These are phyloP conservation scores for Lysandra coridon DNA, from an alignment of 2,888 invertebrate species.

Conservation along the genomic window DNA sequence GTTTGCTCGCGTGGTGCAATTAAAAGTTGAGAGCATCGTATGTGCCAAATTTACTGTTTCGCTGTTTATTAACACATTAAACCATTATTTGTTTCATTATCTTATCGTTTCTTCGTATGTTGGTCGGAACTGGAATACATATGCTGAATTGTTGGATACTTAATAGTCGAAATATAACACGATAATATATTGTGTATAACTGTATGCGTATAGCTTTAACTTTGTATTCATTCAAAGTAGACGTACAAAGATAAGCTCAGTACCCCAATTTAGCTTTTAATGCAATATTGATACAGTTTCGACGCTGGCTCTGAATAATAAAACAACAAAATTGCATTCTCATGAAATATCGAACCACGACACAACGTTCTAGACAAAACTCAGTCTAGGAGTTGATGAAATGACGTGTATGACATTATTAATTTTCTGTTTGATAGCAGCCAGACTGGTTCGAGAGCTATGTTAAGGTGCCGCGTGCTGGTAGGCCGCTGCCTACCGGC, in stretches of 20 bases:
- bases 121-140: not conserved
- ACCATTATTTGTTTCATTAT: constrained; percentile 5
- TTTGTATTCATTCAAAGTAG: not conserved
- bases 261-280: not conserved
- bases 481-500: too few species aligned
- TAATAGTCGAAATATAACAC: not conserved
- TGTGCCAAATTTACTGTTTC: constrained; percentile 16
- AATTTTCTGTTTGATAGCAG: too few species aligned
- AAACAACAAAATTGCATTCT: too few species aligned
- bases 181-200: not conserved
- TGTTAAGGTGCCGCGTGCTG: too few species aligned
- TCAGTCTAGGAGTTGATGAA: too few species aligned
- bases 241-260: not conserved
- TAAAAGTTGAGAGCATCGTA: constrained; percentile 15
- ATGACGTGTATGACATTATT: too few species aligned
- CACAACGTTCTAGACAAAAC: too few species aligned
- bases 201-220: not conserved
- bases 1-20: constrained; percentile 5
- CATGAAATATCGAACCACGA: too few species aligned
- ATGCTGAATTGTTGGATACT: not conserved
- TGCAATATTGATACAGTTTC: too few species aligned
- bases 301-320: too few species aligned
- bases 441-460: too few species aligned
- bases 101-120: constrained; percentile 14
- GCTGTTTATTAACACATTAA: constrained; percentile 21